Conservation (phyloP, 2,797 vertebrate species). For the Acrossocheilus wenchowensis region DNA sequence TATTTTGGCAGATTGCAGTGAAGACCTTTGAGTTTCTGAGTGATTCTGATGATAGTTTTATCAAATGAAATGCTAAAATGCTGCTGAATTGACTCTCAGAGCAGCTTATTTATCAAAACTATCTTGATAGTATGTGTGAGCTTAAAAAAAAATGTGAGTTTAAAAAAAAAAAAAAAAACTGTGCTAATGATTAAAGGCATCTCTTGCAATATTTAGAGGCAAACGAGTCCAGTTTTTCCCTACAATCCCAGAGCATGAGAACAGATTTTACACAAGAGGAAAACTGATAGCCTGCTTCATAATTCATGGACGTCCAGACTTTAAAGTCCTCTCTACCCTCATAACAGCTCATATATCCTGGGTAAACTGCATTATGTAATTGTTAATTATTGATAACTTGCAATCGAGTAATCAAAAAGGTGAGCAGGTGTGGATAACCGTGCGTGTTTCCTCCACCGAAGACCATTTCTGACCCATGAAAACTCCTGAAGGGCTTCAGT, state of each 20-base stretch:
- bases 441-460: neutral
- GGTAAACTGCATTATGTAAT: constrained; percentile 15
- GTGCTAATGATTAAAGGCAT: neutral
- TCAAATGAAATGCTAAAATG: no score
- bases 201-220: neutral
- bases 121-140: neutral
- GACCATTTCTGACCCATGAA: neutral
- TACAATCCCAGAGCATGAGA: neutral
- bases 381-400: constrained; percentile 19
- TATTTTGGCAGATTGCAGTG: neutral
- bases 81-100: neutral
- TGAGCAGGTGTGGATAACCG: neutral
- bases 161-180: neutral
- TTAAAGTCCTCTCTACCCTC: constrained; percentile 8
- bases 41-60: neutral
- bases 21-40: neutral
- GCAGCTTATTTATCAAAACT: neutral
- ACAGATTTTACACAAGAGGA: constrained; percentile 26
- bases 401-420: neutral
- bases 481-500: neutral
- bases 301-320: constrained; percentile 12
- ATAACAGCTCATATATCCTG: constrained; percentile 1
- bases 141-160: neutral
- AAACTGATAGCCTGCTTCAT: constrained; percentile 34
- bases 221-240: neutral